Evolutionary conservation across 2,797 vertebrate species (phyloP).

Genomic region (Percopsis omiscomaycus): DNA sequence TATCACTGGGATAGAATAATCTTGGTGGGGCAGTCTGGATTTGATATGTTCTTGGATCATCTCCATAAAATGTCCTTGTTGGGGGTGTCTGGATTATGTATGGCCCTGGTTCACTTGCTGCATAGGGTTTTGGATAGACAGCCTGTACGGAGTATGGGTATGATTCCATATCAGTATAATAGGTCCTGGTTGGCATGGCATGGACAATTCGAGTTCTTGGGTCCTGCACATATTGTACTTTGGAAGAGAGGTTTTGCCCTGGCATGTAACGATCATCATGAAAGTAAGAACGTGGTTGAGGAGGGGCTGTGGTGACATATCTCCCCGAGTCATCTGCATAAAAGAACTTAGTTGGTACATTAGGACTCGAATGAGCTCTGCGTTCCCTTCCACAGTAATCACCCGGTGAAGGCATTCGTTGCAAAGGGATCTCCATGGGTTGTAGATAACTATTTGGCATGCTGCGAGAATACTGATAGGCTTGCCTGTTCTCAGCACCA

Average conservation of each 20-base stretch:
- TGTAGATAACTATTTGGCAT: conserved; percentile 81
- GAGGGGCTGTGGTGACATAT: conserved; percentile 76
- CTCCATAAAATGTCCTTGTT: conserved; percentile 82
- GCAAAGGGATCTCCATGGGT: conserved; percentile 71
- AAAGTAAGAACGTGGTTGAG: conserved; percentile 77
- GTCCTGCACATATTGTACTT: conserved; percentile 81
- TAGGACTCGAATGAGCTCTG: conserved; percentile 81
- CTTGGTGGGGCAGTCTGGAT: conserved; percentile 81
- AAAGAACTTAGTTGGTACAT: conserved; percentile 88
- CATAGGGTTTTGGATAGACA: conserved; percentile 75
- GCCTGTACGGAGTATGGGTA: conserved; percentile 72
- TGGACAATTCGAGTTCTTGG: conserved; percentile 79
- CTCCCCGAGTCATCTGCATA: conserved; percentile 85
- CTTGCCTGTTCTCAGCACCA: conserved; percentile 81
- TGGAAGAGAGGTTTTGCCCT: conserved; percentile 72
- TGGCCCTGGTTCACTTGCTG: conserved; percentile 79
- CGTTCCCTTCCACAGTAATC: conserved; percentile 82
- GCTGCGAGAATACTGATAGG: conserved; percentile 80
- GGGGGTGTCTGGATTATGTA: conserved; percentile 92
- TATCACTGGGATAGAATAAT: conserved; percentile 80
- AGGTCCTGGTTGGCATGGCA: conserved; percentile 73
- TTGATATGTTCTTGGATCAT: conserved; percentile 82
- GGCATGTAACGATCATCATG: conserved; percentile 77
- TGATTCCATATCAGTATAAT: conserved; percentile 80
- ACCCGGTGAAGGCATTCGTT: conserved; percentile 80